Conservation (phyloP, 1,140 invertebrate species). For the Euwallacea similis region DNA sequence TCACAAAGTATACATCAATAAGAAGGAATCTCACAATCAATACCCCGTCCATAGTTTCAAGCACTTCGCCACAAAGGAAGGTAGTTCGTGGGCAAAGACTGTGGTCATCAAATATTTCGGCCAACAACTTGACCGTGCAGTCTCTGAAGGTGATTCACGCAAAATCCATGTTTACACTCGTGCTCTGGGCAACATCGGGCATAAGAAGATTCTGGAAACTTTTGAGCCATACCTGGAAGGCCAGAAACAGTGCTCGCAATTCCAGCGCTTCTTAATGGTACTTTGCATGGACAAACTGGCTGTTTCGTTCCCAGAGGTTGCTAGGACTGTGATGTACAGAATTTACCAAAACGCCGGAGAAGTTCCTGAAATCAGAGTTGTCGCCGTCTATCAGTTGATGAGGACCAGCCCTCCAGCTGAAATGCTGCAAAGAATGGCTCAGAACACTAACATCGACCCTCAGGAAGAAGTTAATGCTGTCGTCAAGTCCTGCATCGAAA, state of each 20-base stretch:
- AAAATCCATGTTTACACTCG: conserved; percentile 63
- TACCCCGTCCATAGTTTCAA: conserved; percentile 67
- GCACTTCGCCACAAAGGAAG: conserved; percentile 55
- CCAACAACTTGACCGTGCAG: conserved; percentile 58
- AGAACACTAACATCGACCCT: conserved; percentile 65
- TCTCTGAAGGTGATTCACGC: conserved; percentile 56
- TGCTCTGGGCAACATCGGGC: conserved; percentile 65
- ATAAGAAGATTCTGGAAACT: conserved; percentile 61
- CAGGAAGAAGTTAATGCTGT: conserved; percentile 64
- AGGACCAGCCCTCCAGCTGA: conserved; percentile 59
- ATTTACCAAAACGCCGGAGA: conserved; percentile 68
- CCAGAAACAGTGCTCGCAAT: conserved; percentile 57
- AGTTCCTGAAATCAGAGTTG: conserved; percentile 63
- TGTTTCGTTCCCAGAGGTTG: conserved; percentile 55
- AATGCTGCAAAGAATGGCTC: conserved; percentile 70
- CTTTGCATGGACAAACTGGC: conserved; percentile 58
- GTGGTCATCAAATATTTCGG: conserved; percentile 64
- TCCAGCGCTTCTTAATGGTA: conserved; percentile 65
- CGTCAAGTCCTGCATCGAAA: conserved; percentile 62
- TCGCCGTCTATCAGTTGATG: conserved; percentile 64
- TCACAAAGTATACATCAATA: conserved; percentile 61
- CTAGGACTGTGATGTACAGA: conserved; percentile 62
- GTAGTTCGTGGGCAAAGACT: conserved; percentile 56
- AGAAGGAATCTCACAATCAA: conserved; percentile 57
- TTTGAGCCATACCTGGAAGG: conserved; percentile 71